Evolutionary conservation across 2,113 vertebrate genomes (phyloP).

Genomic region (Elaphurus davidianus): DNA sequence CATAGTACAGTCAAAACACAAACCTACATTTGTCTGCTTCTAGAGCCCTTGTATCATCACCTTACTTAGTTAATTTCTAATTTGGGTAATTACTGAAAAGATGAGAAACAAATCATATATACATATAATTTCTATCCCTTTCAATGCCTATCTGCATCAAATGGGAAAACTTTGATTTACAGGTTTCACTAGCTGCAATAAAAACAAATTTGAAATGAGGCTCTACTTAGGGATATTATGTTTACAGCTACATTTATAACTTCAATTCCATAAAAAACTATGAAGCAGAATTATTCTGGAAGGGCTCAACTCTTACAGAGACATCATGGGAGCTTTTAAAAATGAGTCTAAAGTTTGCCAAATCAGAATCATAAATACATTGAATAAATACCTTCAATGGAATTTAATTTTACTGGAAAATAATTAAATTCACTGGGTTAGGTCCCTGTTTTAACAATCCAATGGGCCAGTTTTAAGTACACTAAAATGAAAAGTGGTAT

Average conservation of each 20-base stretch:
- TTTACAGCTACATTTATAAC: not conserved
- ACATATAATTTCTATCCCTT: not conserved
- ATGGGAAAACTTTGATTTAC: not conserved
- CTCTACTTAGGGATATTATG: not conserved
- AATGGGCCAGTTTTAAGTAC: not conserved
- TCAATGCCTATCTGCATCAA: not conserved
- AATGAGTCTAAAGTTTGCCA: not conserved
- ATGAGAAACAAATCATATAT: not conserved
- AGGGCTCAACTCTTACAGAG: not conserved
- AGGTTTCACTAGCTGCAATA: not conserved
- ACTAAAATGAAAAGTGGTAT: not conserved
- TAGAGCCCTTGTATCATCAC: not conserved
- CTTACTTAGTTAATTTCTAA: not conserved
- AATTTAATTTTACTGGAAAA: not conserved
- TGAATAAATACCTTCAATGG: not conserved
- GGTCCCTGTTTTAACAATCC: not conserved
- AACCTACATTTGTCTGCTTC: not conserved
- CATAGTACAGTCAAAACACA: not conserved
- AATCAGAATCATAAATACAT: not conserved
- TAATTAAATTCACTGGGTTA: not conserved
- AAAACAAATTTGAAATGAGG: not conserved
- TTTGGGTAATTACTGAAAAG: not conserved
- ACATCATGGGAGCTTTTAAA: not conserved
- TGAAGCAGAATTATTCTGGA: not conserved
- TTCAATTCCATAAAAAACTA: not conserved